Evolutionary conservation across 2,797 vertebrate species (phyloP).

Genomic region (Pelobates cultripes): DNA sequence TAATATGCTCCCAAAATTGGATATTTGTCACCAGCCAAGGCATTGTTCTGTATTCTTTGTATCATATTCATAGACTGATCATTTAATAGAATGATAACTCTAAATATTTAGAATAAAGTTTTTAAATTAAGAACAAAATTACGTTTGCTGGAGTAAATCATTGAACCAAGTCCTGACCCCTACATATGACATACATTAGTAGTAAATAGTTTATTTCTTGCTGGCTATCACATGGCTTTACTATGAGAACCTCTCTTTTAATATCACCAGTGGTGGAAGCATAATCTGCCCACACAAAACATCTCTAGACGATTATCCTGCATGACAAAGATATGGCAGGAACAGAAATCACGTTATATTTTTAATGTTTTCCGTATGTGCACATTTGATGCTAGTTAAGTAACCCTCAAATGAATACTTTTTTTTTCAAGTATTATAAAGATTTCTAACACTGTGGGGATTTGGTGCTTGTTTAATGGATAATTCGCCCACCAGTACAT

Average conservation of each 20-base stretch:
- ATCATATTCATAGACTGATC: too few species aligned
- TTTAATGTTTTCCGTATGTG: slow-evolving; percentile 52
- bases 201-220: background rate
- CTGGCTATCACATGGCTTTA: slow-evolving; percentile 15
- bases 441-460: slow-evolving; percentile 45
- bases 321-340: slow-evolving; percentile 49
- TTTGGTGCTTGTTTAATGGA: slow-evolving; percentile 45
- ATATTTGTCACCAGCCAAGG: too few species aligned
- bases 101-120: too few species aligned
- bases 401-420: slow-evolving; percentile 50
- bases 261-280: slow-evolving; percentile 44
- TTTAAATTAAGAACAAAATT: too few species aligned
- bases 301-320: slow-evolving; percentile 36
- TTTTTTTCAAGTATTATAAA: slow-evolving; percentile 19
- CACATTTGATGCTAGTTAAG: slow-evolving; percentile 48
- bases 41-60: too few species aligned
- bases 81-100: too few species aligned
- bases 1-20: too few species aligned
- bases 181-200: background rate
- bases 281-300: slow-evolving; percentile 47
- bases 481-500: slow-evolving; percentile 52
- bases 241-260: slow-evolving; percentile 34
- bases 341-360: slow-evolving; percentile 31
- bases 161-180: background rate
- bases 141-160: background rate